Evolutionary conservation across 2,888 invertebrate genomes (phyloP), one percentile per base, ranked within the genome.

Genomic region (Smittia sp.): DNA sequence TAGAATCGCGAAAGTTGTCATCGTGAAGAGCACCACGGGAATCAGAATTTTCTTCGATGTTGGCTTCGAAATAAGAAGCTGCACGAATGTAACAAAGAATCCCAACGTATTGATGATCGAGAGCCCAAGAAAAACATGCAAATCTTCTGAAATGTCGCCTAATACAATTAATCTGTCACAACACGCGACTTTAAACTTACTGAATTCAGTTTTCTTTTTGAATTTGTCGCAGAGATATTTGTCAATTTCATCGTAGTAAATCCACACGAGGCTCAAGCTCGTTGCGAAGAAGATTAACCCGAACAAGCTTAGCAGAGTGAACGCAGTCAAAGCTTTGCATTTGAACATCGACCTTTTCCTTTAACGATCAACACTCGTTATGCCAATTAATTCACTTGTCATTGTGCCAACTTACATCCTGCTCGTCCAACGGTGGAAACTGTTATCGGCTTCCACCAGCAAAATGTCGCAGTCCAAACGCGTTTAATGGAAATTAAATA

Each of bases 401-500:
- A 66, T 20, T 38, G 7, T 46, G n/a, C 18, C 15, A 11, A 67
- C 67, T 67, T 24, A 67, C 67, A 67, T 67, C 20, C n/a, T 39
- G 18, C n/a, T 41, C 24, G 7, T 4, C 9, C 67, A 67, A 67
- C 67, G 13, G 67, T 13, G 6, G 24, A 41, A 20, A 46, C 9
- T 22, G 58, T 58, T 20, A 58, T 58, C 20, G 11, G 18, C 18
- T 46, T 67, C 27, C 22, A 46, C 41, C 67, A 6, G 52, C n/a
- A n/a, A 15, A 13, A 58, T 58, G 20, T 18, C 58, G 58, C 22
- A 58, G 58, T 46, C 24, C 22, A 20, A 38, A 46, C 25, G 11
- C 27, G 38, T 22, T 41, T 22, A 67, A 22, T 58, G 58, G 58
- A 58, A 58, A 58, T 58, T 58, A 58, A 58, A 58, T 58, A 58